Base-by-base conservation (phyloP, 1,140 invertebrate genomes). In the Ceratitis capitata region DNA sequence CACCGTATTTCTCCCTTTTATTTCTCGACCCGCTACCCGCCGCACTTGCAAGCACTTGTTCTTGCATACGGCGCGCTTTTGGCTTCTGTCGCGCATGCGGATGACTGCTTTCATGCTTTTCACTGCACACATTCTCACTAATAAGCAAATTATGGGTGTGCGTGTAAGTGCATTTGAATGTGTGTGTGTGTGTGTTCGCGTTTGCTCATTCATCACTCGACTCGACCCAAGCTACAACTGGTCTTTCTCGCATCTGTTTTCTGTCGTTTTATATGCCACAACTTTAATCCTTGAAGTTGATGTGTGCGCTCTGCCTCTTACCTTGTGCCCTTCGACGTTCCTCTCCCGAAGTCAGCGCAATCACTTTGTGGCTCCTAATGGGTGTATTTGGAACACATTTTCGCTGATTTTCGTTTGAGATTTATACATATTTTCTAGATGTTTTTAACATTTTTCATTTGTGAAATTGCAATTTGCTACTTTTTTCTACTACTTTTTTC, bases 81-180 rank as follows among this genome's bases (percentile, higher is more conserved):
- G 35, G 61, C 29, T 69, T 69, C 61, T 69, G 61, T 69, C 61
- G 61, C 61, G 61, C 61, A 69, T 69, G 61, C 35, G 61, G 29
- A 69, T 69, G 61, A 69, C 61, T 69, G 35, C 61, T 35, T 69
- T 69, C 61, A 69, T 69, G 35, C 61, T 69, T 69, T 69, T 29
- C 61, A n/a, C 61, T 69, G 61, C 61, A 69, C 61, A 69, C 61
- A 69, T 69, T 69, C 61, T 69, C 12, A 69, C 32, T 69, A 35
- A 69, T 69, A 69, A 69, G 61, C 35, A 69, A 69, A 69, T 69
- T 69, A 35, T 7, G 61, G 6, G 14, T 53, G 51, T 4, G 16
- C 14, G 6, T 61, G 23, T 61, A 29, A 14, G 23, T 14, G 19
- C 45, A 14, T 47, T 7, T n/a, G 26, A 14, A 16, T 69, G 61